Conservation (phyloP, 2,888 invertebrate genomes). For the Andrena camellia region DNA sequence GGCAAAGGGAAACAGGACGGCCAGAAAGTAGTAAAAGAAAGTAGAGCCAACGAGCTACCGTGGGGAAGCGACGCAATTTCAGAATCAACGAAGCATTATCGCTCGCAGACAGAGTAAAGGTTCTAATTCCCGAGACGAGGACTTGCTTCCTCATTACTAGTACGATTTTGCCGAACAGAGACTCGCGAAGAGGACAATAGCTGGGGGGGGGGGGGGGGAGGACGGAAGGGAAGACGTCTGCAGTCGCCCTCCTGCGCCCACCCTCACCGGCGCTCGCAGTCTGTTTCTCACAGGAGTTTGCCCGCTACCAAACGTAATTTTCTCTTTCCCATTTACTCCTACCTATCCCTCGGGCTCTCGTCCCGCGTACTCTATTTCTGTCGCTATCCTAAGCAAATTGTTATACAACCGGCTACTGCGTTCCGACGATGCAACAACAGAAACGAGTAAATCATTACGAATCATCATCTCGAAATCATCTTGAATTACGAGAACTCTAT, state of each 20-base stretch:
- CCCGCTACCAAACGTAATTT: constrained; percentile 49
- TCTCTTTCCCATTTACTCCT: constrained; percentile 51
- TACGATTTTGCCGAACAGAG: constrained; percentile 48
- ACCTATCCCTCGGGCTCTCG: constrained; percentile 23
- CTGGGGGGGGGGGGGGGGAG: not conserved
- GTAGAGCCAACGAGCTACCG: not conserved
- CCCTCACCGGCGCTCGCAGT: not conserved
- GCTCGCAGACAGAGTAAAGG: constrained; percentile 6
- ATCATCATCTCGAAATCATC: too few relatives aligned
- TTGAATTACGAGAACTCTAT: too few relatives aligned
- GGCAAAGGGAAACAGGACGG: constrained; percentile 2
- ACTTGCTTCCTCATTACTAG: constrained; percentile 56
- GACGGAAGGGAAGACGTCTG: constrained; percentile 1
- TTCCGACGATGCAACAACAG: constrained; percentile 20
- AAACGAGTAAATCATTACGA: constrained; percentile 26
- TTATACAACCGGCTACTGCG: constrained; percentile 38
- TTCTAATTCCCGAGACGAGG: constrained; percentile 39
- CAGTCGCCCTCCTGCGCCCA: not conserved
- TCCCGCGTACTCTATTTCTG: constrained; percentile 38
- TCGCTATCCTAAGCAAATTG: constrained; percentile 60
- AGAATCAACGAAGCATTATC: constrained; percentile 24
- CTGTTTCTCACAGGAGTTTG: constrained; percentile 25
- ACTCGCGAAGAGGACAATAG: constrained; percentile 32
- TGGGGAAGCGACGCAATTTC: constrained; percentile 13
- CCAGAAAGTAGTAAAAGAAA: not conserved